Percentiles rank a stretch among this genome's conserved stretches.
These are phyloP conservation scores for Rhagium mordax DNA, from an alignment of 2,888 invertebrate genomes.

Conservation along the genomic window DNA sequence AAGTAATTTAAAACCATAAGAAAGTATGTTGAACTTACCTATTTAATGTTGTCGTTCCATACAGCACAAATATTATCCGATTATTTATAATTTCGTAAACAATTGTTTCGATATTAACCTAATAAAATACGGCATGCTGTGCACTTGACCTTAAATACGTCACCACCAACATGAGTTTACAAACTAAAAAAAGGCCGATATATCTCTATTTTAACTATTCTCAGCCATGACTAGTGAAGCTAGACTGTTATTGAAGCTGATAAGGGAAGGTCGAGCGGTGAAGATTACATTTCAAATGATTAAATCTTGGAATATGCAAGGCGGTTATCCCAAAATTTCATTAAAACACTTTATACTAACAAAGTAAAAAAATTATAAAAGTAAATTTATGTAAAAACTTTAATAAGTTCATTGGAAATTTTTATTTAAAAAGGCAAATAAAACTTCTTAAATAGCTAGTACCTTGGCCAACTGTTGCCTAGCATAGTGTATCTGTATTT, in stretches of 20 bases:
- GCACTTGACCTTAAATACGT: constrained; percentile 14
- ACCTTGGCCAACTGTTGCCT: too few relatives aligned
- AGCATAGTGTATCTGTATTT: too few relatives aligned
- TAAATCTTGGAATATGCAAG: neutral
- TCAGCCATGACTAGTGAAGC: neutral
- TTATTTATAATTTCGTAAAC: constrained; percentile 2
- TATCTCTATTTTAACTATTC: neutral
- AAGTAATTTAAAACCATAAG: neutral
- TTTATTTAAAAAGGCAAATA: too few relatives aligned
- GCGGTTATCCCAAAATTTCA: neutral
- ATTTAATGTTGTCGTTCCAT: neutral
- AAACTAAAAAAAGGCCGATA: neutral
- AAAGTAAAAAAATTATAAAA: too few relatives aligned
- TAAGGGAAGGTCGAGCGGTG: constrained; percentile 11
- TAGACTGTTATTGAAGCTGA: constrained; percentile 3
- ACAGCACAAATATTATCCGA: neutral
- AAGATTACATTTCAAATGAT: neutral
- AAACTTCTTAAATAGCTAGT: too few relatives aligned
- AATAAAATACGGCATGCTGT: neutral
- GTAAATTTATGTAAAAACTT: too few relatives aligned
- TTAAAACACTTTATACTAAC: too few relatives aligned
- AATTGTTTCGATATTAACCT: neutral
- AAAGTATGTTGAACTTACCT: neutral
- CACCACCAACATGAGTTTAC: constrained; percentile 1
- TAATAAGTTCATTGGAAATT: too few relatives aligned